Conservation (phyloP, 2,113 vertebrate species). For the Petrocephalus zakoni region DNA sequence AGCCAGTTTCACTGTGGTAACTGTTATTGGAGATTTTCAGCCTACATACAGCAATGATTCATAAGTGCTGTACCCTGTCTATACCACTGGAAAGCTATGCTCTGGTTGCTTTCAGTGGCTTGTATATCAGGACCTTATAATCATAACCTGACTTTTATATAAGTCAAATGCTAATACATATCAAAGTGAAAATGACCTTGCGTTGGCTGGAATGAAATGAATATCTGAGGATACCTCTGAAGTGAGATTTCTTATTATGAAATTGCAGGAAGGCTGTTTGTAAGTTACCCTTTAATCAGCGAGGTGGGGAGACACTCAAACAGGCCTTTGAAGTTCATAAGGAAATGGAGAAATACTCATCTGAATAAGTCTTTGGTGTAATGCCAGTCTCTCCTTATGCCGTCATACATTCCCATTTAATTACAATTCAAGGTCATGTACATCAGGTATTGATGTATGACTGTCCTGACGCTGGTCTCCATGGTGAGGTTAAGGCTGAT, state of each 20-base stretch:
- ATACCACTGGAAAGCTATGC: too few species aligned
- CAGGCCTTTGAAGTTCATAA: background rate
- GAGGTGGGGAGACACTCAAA: background rate
- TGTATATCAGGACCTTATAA: background rate
- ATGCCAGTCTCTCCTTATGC: background rate
- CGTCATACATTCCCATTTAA: background rate
- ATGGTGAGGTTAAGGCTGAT: slow-evolving; percentile 77
- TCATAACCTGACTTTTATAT: background rate
- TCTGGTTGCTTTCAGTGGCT: background rate
- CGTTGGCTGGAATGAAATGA: background rate
- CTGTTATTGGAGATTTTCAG: background rate
- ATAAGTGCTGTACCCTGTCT: too few species aligned
- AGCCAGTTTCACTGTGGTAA: background rate
- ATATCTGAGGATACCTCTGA: background rate
- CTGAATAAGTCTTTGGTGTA: background rate
- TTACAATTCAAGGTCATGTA: background rate
- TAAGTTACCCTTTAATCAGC: background rate
- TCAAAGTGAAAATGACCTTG: background rate
- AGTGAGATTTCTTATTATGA: background rate
- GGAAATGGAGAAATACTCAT: background rate
- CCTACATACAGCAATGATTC: background rate
- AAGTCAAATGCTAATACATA: background rate
- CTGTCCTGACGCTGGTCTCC: slow-evolving; percentile 83
- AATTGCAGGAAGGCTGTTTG: background rate
- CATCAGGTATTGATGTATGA: slow-evolving; percentile 89